Evolutionary conservation across 2,113 vertebrate species (phyloP), one percentile per base, ranked within the genome.

Genomic region (Pomatostomus ruficeps): DNA sequence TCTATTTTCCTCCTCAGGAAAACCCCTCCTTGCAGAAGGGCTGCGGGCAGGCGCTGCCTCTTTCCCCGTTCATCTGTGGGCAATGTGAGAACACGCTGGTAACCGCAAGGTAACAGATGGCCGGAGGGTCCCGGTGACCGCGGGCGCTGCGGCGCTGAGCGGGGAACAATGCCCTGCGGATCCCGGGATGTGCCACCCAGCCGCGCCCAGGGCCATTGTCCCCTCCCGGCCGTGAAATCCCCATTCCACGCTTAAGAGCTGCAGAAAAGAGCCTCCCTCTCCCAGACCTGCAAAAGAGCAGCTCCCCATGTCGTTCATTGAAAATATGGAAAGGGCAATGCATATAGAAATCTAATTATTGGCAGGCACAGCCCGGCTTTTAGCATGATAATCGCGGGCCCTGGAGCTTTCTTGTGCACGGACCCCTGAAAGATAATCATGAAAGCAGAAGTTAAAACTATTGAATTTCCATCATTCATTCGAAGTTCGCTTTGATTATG

Each of bases 261-360:
- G 73, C 63, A 33, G 52, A 48, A 91, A 83, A 66, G 68, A 67
- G 77, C 67, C 25, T 59, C 5, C 5, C 43, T 74, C 43, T 26
- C 74, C 45, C 92, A 55, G 74, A 89, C 62, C 89, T 55, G 84
- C 91, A 19, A 35, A 84, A 51, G 80, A 89, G 77, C 94, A 91
- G 83, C 81, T 93, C 94, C 74, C 55, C 52, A 1, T 77, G 87
- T 83, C 13, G 6, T 26, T 43, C 77, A 45, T 10, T 89, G 86
- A 63, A 67, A 78, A 72, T 38, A 79, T 4, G 63, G 87, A 63
- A 68, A 87, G 81, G 72, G 84, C 80, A 88, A 93, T 94, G 91
- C 95, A 85, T 94, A 83, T 57, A 93, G 92, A 85, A 95, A 88
- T 80, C 58, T 94, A 83, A 93, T 92, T 89, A 93, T 35, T 26